These are phyloP conservation scores for Hylia prasina DNA, from an alignment of 2,113 vertebrate genomes.

Conservation along the genomic window DNA sequence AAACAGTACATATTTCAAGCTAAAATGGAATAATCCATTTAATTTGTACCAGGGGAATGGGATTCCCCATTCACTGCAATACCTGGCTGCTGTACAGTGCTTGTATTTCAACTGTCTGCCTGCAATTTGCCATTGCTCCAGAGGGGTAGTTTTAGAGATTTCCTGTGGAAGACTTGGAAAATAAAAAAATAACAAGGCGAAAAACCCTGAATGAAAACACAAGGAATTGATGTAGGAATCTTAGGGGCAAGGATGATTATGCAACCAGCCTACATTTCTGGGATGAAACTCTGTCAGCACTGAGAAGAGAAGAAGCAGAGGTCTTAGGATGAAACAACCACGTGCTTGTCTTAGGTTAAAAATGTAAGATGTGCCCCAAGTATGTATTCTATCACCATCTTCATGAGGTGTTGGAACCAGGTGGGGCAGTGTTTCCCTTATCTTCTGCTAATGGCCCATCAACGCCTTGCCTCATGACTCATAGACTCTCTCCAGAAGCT, in stretches of 20 bases:
- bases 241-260: neutral
- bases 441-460: too few relatives aligned
- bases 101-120: neutral
- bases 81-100: neutral
- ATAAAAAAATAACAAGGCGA: neutral
- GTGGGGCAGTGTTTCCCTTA: too few relatives aligned
- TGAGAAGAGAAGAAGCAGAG: neutral
- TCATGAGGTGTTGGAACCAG: too few relatives aligned
- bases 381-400: too few relatives aligned
- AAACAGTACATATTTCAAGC: neutral
- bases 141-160: neutral
- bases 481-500: too few relatives aligned
- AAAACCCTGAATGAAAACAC: neutral
- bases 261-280: neutral
- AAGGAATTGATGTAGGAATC: neutral
- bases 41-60: neutral
- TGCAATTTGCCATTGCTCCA: neutral
- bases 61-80: neutral
- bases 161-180: neutral
- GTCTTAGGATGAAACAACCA: neutral
- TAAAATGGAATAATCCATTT: neutral
- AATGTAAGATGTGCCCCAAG: too few relatives aligned
- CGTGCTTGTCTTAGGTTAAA: too few relatives aligned
- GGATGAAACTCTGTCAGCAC: neutral
- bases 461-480: too few relatives aligned